Evolutionary conservation across 2,797 vertebrate species (phyloP), one percentile per base, ranked within the genome.

Genomic region (Hoplostethus atlanticus): DNA sequence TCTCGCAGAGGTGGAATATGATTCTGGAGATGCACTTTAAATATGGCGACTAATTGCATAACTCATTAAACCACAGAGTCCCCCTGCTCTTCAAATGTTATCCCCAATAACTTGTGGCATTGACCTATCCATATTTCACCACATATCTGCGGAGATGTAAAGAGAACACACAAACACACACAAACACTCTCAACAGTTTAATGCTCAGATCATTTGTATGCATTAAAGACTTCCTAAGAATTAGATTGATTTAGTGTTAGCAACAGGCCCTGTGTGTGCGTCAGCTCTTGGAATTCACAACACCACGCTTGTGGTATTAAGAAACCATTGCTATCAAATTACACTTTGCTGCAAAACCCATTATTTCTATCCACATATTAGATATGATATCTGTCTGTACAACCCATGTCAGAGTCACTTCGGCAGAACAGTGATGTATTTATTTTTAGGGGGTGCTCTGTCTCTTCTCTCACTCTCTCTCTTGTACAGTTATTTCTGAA

Each of bases 371-470:
- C 77, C 72, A 84, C 71, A 67, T 81, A 89, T 86, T 88, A 86
- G 91, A 92, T 71, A 84, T 83, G 86, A 88, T 88, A 81, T 89
- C 71, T 84, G 88, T 81, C 87, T 86, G 84, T 86, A 88, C 85
- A 88, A 89, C 66, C 73, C 83, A 81, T 87, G 89, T 92, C 88
- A 84, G 77, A 91, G 72, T 89, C 77, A 87, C 84, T 90, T 90
- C 86, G 69, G 80, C 62, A 61, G 74, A 86, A 91, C 84, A 84
- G 80, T 86, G 84, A 90, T 89, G 80, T 87, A 81, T 92, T 91
- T 90, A 89, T 91, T 92, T 92, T 91, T 90, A 83, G 88, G 74
- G 62, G 78, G 64, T 72, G 59, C 73, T 67, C 76, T 54, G 51
- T 21, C 71, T 59, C 42, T 67, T 87, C 84, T 88, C 55, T 57